Conservation (phyloP, 2,113 vertebrate genomes). For the Meriones unguiculatus region DNA sequence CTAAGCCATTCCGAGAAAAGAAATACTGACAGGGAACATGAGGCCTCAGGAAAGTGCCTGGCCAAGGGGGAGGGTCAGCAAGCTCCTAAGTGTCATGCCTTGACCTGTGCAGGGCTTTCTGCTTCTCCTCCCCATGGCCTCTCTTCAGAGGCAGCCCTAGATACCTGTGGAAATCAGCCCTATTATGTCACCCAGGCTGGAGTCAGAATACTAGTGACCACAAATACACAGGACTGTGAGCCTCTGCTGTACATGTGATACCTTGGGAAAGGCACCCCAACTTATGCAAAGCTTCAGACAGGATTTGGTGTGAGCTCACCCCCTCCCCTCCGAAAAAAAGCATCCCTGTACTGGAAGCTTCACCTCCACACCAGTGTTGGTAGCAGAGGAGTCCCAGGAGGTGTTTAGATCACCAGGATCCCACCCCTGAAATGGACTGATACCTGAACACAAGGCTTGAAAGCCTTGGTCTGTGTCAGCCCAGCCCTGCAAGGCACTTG, state of each 20-base stretch:
- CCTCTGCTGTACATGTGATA: neutral
- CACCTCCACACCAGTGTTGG: neutral
- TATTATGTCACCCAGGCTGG: neutral
- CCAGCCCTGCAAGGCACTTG: neutral
- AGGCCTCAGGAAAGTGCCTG: neutral
- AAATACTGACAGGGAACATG: neutral
- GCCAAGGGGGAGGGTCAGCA: too few species aligned
- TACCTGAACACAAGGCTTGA: neutral
- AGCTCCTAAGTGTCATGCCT: neutral
- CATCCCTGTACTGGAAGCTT: neutral
- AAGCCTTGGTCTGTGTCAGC: neutral
- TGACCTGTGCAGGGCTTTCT: rapidly evolving
- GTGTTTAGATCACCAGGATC: neutral
- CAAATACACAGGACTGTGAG: too few species aligned
- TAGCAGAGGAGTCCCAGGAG: neutral
- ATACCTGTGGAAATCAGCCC: neutral
- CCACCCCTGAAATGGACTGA: neutral
- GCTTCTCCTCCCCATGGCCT: neutral
- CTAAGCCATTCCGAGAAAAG: neutral
- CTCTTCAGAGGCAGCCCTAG: neutral
- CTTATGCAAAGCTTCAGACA: neutral
- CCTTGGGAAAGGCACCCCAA: neutral
- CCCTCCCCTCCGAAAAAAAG: neutral
- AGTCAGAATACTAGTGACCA: neutral
- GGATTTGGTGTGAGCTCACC: neutral